Evolutionary conservation across 35 echinoderm and acorn worm genomes (phyloP), one percentile per base, ranked within the genome.

Genomic region (Acanthaster planci): DNA sequence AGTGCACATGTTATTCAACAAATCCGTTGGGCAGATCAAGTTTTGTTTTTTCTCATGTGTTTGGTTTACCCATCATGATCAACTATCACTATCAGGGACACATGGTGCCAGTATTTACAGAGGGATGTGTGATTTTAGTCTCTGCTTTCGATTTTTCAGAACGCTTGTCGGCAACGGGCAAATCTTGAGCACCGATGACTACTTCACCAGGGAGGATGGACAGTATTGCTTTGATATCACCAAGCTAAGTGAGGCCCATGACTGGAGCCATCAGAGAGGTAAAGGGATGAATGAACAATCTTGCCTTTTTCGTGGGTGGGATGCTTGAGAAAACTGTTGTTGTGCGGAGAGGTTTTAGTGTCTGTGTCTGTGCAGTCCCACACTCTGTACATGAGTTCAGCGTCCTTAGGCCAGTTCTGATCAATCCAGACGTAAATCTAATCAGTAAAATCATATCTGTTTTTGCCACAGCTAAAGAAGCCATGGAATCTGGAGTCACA

Each of bases 111-210:
- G n/a, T n/a, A n/a, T 59, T 59, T 18, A 59, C 56, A 58, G 55
- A n/a, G 15, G 54, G 54, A 56, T n/a, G 54, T 56, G 54, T n/a
- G 16, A n/a, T 59, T 14, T 26, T n/a, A 31, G 7, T 72, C 10
- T 29, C 29, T 2, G 22, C 64, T 27, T 1, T 72, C 30, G 22
- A 7, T 4, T 72, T 2, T 34, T 12, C 23, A 72, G 64, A 31
- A 22, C 19, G 38, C 40, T 68, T 37, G 36, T 86, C 52, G 86
- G 84, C 38, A 39, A 77, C 5, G 94, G 94, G 53, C 55, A 84
- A 1, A 84, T 93, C 9, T 77, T 85, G 15, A 97, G 94, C 39
- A 93, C 90, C 42, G 94, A 97, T 85, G 94, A 97, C 36, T 88
- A 60, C 44, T 97, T 90, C 78, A 52, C 80, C 19, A 79, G 64